Conservation (phyloP, 2,113 vertebrate species). For the Eonycteris spelaea region DNA sequence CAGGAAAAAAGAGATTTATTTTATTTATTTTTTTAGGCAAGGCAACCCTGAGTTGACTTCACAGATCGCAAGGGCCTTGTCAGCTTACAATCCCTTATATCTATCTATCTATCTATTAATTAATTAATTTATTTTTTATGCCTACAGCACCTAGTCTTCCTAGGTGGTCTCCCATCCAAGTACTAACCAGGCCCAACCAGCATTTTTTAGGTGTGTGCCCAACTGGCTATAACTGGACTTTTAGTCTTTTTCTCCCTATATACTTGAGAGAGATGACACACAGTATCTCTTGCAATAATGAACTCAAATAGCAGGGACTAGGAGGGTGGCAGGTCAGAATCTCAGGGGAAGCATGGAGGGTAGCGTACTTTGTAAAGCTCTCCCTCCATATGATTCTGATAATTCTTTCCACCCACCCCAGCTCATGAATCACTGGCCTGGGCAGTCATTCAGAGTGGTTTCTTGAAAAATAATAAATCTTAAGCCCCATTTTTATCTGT, state of each 20-base stretch:
- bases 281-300: not conserved
- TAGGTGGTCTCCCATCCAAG: too few relatives aligned
- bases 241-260: not conserved
- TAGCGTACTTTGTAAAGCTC: not conserved
- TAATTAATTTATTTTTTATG: too few relatives aligned
- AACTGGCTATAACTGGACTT: not conserved
- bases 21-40: too few relatives aligned
- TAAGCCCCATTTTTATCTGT: not conserved
- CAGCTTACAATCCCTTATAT: too few relatives aligned
- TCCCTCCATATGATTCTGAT: not conserved
- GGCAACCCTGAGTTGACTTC: too few relatives aligned
- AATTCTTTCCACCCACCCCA: not conserved
- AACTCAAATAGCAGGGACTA: not conserved
- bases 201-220: not conserved
- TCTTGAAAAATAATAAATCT: not conserved
- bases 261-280: not conserved
- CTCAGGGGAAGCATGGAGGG: not conserved
- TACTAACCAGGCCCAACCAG: too few relatives aligned
- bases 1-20: not conserved
- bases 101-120: too few relatives aligned
- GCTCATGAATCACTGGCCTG: not conserved
- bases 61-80: too few relatives aligned
- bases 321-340: not conserved
- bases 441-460: not conserved
- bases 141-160: too few relatives aligned